A percentile compares a stretch with the other conserved stretches of the same genome.
phyloP scores from a whole-genome alignment of 2,113 vertebrate genomes.

The Muntiacus muntjak region DNA sequence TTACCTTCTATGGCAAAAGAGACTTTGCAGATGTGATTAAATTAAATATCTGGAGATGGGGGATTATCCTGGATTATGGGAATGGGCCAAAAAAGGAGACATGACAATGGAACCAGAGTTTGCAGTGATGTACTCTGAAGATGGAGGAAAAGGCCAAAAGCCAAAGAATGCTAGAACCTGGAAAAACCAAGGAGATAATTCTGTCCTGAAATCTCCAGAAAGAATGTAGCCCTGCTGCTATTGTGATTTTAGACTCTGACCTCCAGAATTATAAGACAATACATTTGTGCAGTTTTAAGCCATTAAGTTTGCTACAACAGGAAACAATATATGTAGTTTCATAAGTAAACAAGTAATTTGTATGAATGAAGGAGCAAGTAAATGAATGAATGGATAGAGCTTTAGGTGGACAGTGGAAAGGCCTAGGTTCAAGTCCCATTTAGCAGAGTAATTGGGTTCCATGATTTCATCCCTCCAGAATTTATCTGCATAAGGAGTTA shows the following conservation, averaged over 20 bases:
- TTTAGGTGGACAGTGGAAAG: neutral
- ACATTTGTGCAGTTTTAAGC: neutral
- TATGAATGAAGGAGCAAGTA: neutral
- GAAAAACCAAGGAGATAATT: neutral
- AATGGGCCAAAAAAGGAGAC: neutral
- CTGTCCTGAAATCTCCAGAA: neutral
- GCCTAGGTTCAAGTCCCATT: neutral
- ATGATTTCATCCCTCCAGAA: neutral
- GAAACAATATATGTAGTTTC: neutral
- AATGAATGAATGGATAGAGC: neutral
- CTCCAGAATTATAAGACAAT: neutral
- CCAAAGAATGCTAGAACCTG: neutral
- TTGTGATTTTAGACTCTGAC: neutral
- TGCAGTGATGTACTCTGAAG: neutral
- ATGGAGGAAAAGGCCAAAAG: neutral
- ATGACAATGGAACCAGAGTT: neutral
- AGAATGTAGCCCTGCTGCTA: neutral
- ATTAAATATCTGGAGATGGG: neutral
- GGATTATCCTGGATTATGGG: neutral
- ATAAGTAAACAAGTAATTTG: neutral
- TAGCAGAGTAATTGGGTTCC: neutral
- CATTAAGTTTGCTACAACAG: neutral
- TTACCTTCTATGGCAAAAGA: neutral
- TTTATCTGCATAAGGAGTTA: neutral
- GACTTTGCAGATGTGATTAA: neutral